A percentile compares a stretch with the other conserved stretches of the same genome.
Conservation (phyloP, 1,140 invertebrate genomes). For the Aplysia californica region DNA sequence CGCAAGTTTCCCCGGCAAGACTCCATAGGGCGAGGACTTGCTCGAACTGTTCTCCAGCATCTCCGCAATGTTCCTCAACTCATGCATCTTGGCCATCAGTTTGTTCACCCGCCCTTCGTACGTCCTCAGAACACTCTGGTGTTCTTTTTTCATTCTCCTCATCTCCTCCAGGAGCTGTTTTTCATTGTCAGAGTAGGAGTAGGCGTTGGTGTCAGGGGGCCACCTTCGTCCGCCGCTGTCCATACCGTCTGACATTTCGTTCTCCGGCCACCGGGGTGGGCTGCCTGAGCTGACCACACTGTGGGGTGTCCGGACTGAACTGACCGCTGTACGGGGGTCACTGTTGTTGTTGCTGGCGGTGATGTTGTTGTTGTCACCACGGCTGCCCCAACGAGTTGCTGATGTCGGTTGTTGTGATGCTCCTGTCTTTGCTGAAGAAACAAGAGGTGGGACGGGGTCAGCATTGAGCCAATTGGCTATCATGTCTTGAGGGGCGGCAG, state of each 20-base stretch:
- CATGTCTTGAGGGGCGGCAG: no score
- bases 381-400: no score
- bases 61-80: slow-evolving; percentile 60
- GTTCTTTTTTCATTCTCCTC: slow-evolving; percentile 62
- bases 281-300: no score
- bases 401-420: no score
- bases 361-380: no score
- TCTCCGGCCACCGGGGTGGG: slow-evolving; percentile 5
- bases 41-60: slow-evolving; percentile 63
- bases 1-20: slow-evolving; percentile 51
- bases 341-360: no score
- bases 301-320: no score
- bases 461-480: no score
- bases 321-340: no score
- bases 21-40: slow-evolving; percentile 56
- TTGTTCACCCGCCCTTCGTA: slow-evolving; percentile 63
- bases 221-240: slow-evolving; percentile 35
- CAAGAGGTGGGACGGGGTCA: no score
- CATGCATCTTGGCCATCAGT: slow-evolving; percentile 65
- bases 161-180: slow-evolving; percentile 66
- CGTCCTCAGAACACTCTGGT: slow-evolving; percentile 51
- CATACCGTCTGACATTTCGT: slow-evolving; percentile 23
- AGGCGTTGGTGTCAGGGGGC: slow-evolving; percentile 43
- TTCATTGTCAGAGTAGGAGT: slow-evolving; percentile 64
- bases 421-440: no score